Conservation (phyloP, 2,113 vertebrate genomes). For the Plectropomus leopardus region DNA sequence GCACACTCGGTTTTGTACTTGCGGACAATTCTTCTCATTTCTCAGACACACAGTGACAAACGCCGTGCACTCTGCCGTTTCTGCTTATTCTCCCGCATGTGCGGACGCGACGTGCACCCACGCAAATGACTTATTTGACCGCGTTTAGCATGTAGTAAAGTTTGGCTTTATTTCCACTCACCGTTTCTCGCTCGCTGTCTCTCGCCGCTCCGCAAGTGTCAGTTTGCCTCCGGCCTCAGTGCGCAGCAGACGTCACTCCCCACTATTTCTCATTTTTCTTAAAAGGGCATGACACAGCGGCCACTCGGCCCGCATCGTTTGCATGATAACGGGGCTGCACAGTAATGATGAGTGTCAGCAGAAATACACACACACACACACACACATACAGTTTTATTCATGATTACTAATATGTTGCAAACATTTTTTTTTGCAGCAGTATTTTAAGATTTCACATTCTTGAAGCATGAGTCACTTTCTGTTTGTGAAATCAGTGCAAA, state of each 20-base stretch:
- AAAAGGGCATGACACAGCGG: slow-evolving; percentile 80
- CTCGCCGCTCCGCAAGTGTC: slow-evolving; percentile 84
- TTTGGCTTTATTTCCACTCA: slow-evolving; percentile 78
- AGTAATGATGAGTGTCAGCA: not conserved
- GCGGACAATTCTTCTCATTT: slow-evolving; percentile 54
- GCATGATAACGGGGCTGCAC: slow-evolving; percentile 44
- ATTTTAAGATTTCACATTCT: not conserved
- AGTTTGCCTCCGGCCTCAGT: slow-evolving; percentile 72
- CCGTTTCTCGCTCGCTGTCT: slow-evolving; percentile 83
- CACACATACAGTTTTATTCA: no score
- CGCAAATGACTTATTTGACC: slow-evolving; percentile 30
- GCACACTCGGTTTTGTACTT: slow-evolving; percentile 67
- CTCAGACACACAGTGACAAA: not conserved
- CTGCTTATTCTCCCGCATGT: not conserved
- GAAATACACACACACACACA: not conserved
- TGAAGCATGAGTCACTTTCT: not conserved
- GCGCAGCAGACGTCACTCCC: slow-evolving; percentile 82
- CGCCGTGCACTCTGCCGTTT: not conserved
- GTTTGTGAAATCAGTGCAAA: not conserved
- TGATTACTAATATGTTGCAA: not conserved
- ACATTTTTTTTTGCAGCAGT: not conserved
- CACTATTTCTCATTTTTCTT: slow-evolving; percentile 76
- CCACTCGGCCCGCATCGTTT: slow-evolving; percentile 43
- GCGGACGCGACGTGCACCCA: not conserved
- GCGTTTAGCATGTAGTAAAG: slow-evolving; percentile 61